Percentiles rank a stretch among this genome's conserved stretches.
Evolutionary conservation across 2,797 vertebrate genomes (phyloP).

Genomic region (Sparus aurata): DNA sequence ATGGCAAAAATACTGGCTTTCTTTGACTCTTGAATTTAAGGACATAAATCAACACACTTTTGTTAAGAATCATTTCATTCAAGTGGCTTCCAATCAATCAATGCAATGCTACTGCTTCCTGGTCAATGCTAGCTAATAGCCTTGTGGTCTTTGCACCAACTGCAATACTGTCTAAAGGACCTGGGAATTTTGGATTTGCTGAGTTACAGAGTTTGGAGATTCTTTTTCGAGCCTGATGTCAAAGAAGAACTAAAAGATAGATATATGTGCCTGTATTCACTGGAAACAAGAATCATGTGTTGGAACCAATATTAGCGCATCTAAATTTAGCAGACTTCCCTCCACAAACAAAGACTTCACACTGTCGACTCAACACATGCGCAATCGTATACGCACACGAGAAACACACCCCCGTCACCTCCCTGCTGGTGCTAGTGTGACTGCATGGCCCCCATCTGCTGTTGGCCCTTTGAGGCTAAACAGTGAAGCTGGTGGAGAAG

Average conservation of each 20-base stretch:
- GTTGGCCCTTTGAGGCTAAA: slow-evolving; percentile 66
- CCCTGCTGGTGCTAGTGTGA: slow-evolving; percentile 46
- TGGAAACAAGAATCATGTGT: slow-evolving; percentile 29
- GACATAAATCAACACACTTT: not conserved
- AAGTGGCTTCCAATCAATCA: not conserved
- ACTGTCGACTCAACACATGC: slow-evolving; percentile 19
- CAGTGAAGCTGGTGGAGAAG: slow-evolving; percentile 42
- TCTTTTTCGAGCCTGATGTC: not conserved
- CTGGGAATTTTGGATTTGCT: not conserved
- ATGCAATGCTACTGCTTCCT: not conserved
- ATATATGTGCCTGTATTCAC: slow-evolving; percentile 1
- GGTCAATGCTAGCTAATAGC: not conserved
- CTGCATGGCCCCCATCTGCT: slow-evolving; percentile 67
- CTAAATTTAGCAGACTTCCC: slow-evolving; percentile 49
- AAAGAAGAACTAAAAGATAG: slow-evolving; percentile 25
- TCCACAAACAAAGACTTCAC: slow-evolving; percentile 47
- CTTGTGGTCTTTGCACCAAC: not conserved
- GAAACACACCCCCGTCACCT: slow-evolving; percentile 33
- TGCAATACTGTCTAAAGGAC: not conserved
- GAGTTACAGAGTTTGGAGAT: not conserved
- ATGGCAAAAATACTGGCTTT: not conserved
- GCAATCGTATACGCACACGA: not conserved
- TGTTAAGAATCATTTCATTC: not conserved
- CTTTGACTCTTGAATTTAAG: not conserved
- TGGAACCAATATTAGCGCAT: slow-evolving; percentile 25